phyloP scores from a whole-genome alignment of 1,140 invertebrate species.

The Drosophila takahashii region DNA sequence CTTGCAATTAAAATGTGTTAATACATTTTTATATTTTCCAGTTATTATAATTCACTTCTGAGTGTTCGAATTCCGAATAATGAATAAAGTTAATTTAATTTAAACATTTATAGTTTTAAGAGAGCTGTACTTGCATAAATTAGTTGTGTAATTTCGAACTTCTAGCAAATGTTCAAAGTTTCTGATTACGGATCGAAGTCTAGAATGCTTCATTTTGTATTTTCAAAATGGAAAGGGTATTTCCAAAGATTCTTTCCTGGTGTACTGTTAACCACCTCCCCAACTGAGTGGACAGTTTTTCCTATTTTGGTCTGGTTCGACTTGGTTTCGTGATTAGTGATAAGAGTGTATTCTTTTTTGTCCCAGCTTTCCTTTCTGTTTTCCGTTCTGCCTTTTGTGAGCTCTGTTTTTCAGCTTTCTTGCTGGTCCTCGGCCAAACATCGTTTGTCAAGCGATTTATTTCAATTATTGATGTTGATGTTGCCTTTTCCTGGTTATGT shows the following conservation, averaged over 20 bases:
- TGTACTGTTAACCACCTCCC: background rate
- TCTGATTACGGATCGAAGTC: too few relatives aligned
- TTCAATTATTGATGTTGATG: slow-evolving; percentile 71
- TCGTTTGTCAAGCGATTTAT: slow-evolving; percentile 78
- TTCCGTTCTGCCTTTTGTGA: slow-evolving; percentile 19
- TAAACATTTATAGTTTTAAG: too few relatives aligned
- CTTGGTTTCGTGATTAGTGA: slow-evolving; percentile 67
- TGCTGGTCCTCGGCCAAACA: slow-evolving; percentile 27
- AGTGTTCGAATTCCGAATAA: background rate
- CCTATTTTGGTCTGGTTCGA: background rate
- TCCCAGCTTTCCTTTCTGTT: slow-evolving; percentile 17
- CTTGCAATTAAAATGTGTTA: background rate
- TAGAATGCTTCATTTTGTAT: too few relatives aligned
- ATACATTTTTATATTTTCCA: background rate
- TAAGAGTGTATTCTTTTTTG: slow-evolving; percentile 49
- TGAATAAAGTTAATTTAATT: background rate
- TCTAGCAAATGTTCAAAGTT: too few relatives aligned
- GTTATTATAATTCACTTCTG: too few relatives aligned
- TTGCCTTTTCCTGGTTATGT: slow-evolving; percentile 27
- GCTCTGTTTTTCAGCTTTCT: slow-evolving; percentile 38
- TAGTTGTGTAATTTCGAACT: too few relatives aligned
- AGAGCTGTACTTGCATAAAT: too few relatives aligned
- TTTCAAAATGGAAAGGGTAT: background rate
- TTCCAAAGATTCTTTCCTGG: background rate
- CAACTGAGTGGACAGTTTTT: slow-evolving; percentile 6